A percentile compares a stretch with the other conserved stretches of the same genome.
Evolutionary conservation across 1,140 invertebrate genomes (phyloP).

Genomic region (Drosophila neocordata): DNA sequence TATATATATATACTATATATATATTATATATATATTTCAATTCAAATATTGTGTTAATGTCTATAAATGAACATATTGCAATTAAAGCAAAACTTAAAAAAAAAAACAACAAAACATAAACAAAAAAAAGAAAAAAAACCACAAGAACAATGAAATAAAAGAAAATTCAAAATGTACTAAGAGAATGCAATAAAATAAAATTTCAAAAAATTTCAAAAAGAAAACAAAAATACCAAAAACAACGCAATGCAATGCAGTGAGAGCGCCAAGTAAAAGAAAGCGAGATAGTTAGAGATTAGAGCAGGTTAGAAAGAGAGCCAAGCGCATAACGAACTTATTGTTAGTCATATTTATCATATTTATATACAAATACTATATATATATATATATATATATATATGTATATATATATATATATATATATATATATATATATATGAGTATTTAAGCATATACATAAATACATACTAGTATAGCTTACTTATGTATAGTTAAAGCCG

Average conservation of each 20-base stretch:
- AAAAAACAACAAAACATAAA: not conserved
- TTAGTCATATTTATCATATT: conserved; percentile 26
- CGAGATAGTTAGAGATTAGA: conserved; percentile 56
- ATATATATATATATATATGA: conserved; percentile 15
- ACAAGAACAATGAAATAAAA: too few relatives aligned
- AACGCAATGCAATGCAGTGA: conserved; percentile 52
- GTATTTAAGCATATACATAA: conserved; percentile 15
- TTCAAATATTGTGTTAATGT: conserved; percentile 62
- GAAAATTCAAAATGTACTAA: not conserved
- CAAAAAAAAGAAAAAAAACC: conserved; percentile 20
- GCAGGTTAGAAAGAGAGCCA: conserved; percentile 43
- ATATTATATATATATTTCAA: conserved; percentile 54
- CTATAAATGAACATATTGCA: conserved; percentile 43
- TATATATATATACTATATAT: conserved; percentile 26
- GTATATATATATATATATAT: conserved; percentile 13
- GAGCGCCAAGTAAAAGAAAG: conserved; percentile 24
- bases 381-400: conserved; percentile 15
- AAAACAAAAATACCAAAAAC: conserved; percentile 32
- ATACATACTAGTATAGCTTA: not conserved
- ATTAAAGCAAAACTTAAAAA: conserved; percentile 9
- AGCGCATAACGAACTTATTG: conserved; percentile 53
- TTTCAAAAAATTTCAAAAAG: not conserved
- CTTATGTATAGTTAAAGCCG: conserved; percentile 39
- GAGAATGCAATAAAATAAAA: conserved; percentile 36
- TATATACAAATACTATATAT: conserved; percentile 9